These are phyloP conservation scores for Candoia aspera DNA, from an alignment of 2,113 vertebrate species.

Conservation along the genomic window DNA sequence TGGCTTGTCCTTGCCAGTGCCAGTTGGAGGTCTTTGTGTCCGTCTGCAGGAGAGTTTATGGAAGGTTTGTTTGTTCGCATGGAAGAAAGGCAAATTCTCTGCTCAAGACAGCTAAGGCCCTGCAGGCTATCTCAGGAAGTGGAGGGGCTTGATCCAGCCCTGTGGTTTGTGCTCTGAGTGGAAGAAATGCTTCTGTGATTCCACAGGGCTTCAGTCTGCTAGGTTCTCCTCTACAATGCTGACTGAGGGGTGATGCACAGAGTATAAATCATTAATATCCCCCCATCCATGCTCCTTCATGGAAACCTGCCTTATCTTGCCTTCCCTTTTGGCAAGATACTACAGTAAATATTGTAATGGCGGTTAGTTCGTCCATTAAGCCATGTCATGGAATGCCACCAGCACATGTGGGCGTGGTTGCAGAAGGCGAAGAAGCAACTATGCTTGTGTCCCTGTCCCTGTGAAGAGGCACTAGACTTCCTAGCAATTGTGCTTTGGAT, in stretches of 20 bases:
- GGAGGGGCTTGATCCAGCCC: conserved; percentile 2
- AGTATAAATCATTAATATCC: not conserved
- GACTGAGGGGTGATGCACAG: not conserved
- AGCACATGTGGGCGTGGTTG: not conserved
- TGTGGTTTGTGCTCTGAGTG: not conserved
- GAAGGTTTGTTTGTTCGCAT: not conserved
- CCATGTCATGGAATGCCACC: not conserved
- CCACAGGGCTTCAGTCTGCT: not conserved
- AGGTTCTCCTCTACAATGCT: not conserved
- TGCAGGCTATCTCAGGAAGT: not conserved
- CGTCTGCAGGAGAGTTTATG: conserved; percentile 1
- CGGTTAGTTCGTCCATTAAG: not conserved
- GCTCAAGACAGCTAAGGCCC: not conserved
- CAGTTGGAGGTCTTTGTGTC: conserved; percentile 9
- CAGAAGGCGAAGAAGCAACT: not conserved
- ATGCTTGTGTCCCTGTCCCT: not conserved
- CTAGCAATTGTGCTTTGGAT: not conserved
- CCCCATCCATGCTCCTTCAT: not conserved
- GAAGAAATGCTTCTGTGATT: not conserved
- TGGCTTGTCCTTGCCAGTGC: not conserved
- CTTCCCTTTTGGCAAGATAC: not conserved
- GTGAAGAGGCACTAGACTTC: not conserved
- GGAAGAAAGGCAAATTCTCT: conserved; percentile 1
- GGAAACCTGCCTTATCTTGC: not conserved
- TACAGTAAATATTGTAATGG: not conserved